Evolutionary conservation across 2,888 invertebrate species (phyloP).

Genomic region (Philhelius pedissequus): DNA sequence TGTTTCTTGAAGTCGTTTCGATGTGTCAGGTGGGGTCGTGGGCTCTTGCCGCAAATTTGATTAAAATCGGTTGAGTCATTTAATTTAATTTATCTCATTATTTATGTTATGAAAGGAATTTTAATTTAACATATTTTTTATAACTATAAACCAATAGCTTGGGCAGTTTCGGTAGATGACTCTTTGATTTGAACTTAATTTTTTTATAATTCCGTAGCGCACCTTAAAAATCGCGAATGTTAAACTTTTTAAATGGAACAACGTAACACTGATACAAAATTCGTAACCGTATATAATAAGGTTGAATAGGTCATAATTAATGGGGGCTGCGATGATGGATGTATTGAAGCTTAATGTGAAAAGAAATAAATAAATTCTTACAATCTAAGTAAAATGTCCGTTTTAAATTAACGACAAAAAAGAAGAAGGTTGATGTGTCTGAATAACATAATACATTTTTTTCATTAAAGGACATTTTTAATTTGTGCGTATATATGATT

Average conservation of each 20-base stretch:
- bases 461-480: neutral
- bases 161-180: too few relatives aligned
- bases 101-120: too few relatives aligned
- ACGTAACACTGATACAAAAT: constrained; percentile 31
- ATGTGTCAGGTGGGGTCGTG: too few relatives aligned
- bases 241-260: neutral
- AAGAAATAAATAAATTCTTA: neutral
- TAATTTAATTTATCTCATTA: too few relatives aligned
- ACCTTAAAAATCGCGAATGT: neutral
- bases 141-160: too few relatives aligned
- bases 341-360: neutral
- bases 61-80: too few relatives aligned
- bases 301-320: neutral
- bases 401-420: constrained; percentile 20
- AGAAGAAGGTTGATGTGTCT: neutral
- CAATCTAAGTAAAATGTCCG: constrained; percentile 34
- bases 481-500: neutral
- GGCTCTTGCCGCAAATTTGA: too few relatives aligned
- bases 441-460: neutral
- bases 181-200: too few relatives aligned
- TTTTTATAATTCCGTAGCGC: neutral
- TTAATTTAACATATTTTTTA: too few relatives aligned
- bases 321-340: neutral
- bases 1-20: neutral
- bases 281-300: constrained; percentile 1